Evolutionary conservation across 2,888 invertebrate species (phyloP), one percentile per base, ranked within the genome.

Genomic region (Nebria brevicollis): DNA sequence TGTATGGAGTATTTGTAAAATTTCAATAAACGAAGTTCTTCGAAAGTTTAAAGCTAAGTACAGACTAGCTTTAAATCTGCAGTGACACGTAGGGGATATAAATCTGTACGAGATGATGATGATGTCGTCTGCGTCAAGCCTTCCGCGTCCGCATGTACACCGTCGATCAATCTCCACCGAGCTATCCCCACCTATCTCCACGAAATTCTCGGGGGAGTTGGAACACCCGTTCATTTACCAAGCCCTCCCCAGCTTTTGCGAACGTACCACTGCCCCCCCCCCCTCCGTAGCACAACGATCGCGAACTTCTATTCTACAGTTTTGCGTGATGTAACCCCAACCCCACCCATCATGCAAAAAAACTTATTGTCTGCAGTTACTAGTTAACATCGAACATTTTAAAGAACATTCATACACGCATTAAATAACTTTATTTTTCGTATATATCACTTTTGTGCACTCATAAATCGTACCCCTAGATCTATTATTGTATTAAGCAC

Each of bases 121-220:
- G 54, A 54, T 54, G 54, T 54, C 54, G 54, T 54, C 54, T 54
- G 7, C 54, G 54, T 54, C 54, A 54, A 54, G 54, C 54, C 54
- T 54, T 54, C 54, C 54, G 11, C 54, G 54, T 54, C 54, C 54
- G 54, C 54, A 13, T 54, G 7, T 54, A 54, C 54, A 54, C 54
- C 54, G 54, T 54, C 54, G 54, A 54, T 54, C 54, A 54, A 54
- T 54, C 54, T 54, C 54, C 54, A 54, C 54, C 54, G 54, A 54
- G 54, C 54, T 54, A 54, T 11, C 54, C 54, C 54, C 54, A 34
- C 54, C 54, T 54, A 54, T 13, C 54, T 43, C 43, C 43, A 6
- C 10, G 10, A 6, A 43, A 10, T 43, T 10, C 43, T 54, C 54
- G 54, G 54, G 54, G 54, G 54, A 54, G 11, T 54, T 54, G 34